Percentiles rank a stretch among this genome's conserved stretches.
Evolutionary conservation across 53 echinoderm and acorn worm genomes (phyloP).

Genomic region (Apostichopus leukothele): DNA sequence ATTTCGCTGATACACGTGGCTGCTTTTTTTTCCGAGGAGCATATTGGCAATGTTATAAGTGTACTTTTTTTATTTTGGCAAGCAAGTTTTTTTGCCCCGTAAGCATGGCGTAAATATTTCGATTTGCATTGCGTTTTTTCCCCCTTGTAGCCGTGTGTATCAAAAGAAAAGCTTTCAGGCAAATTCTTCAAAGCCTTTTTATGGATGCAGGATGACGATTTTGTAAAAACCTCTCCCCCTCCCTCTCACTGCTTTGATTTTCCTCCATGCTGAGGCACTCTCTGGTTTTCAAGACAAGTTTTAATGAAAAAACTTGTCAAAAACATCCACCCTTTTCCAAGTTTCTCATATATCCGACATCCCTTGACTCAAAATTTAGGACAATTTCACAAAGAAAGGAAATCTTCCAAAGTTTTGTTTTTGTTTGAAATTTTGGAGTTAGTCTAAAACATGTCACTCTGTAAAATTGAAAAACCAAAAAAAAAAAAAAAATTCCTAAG

Average conservation of each 20-base stretch:
- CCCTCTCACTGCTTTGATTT: not conserved
- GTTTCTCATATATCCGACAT: too few relatives aligned
- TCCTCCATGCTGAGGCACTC: not conserved
- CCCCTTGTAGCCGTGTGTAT: not conserved
- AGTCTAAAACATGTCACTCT: conserved; percentile 5
- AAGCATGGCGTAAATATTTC: not conserved
- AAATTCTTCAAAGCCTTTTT: not conserved
- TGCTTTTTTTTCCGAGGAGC: not conserved
- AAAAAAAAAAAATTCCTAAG: not conserved
- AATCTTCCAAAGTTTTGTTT: too few relatives aligned
- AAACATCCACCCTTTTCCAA: too few relatives aligned
- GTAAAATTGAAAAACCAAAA: conserved; percentile 8
- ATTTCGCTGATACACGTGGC: conserved; percentile 5
- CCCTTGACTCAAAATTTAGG: too few relatives aligned
- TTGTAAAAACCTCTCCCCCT: not conserved
- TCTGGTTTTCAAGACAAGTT: not conserved
- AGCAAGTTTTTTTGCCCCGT: not conserved
- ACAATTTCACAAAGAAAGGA: too few relatives aligned
- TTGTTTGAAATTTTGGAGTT: too few relatives aligned
- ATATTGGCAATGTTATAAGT: not conserved
- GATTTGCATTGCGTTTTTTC: not conserved
- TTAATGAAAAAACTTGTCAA: not conserved
- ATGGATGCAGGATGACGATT: not conserved
- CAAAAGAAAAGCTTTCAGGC: not conserved
- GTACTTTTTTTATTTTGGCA: not conserved